phyloP scores from a whole-genome alignment of 2,888 invertebrate genomes.

The Calameuta pallipes region DNA sequence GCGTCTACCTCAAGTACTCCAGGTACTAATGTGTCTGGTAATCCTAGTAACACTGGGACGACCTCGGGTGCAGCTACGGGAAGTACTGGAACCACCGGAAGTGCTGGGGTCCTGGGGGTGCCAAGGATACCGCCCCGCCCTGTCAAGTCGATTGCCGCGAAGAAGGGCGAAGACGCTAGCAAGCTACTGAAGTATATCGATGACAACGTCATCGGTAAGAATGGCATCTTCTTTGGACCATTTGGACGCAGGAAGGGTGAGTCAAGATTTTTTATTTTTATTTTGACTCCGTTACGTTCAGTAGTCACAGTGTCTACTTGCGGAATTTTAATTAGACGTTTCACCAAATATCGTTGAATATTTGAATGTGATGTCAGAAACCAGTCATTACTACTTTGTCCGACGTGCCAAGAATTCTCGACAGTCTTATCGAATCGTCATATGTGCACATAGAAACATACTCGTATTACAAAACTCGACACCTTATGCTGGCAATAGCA shows the following conservation, averaged over 20 bases:
- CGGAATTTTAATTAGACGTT: neutral
- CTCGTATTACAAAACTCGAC: neutral
- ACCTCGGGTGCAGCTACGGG: neutral
- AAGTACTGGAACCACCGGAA: constrained; percentile 1
- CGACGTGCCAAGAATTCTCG: neutral
- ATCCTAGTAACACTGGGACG: neutral
- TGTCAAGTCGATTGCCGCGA: constrained; percentile 63
- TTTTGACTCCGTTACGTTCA: neutral
- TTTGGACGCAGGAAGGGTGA: constrained; percentile 86
- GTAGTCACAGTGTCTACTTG: neutral
- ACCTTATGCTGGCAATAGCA: neutral
- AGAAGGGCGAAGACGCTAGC: constrained; percentile 74
- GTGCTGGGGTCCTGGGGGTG: constrained; percentile 27
- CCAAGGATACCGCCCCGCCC: constrained; percentile 55
- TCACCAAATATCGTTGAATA: neutral
- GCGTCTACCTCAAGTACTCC: constrained; percentile 12
- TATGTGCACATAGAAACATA: neutral
- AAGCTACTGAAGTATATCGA: constrained; percentile 84
- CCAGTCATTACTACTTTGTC: neutral
- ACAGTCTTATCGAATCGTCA: neutral
- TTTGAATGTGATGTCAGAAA: neutral
- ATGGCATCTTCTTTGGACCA: constrained; percentile 84
- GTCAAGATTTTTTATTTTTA: constrained; percentile 26
- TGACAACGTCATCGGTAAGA: constrained; percentile 84
- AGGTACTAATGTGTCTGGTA: neutral